Conservation (phyloP, 2,888 invertebrate species). For the Leptinotarsa tumamoca region DNA sequence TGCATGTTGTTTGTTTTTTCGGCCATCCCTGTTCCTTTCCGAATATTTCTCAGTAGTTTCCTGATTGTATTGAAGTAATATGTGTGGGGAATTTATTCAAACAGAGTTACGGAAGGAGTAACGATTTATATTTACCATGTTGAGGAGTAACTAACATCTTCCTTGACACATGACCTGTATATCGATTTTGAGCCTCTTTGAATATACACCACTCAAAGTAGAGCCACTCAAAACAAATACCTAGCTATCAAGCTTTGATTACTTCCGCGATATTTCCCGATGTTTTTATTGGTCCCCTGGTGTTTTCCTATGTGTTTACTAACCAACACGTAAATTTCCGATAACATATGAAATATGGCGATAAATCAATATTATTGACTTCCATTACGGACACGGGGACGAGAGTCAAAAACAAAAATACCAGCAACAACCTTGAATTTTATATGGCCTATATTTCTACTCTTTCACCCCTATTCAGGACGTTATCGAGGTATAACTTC, state of each 20-base stretch:
- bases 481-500: not conserved
- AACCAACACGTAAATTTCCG: not conserved
- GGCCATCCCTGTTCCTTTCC: no score
- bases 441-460: conserved; percentile 5
- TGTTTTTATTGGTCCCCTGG: not conserved
- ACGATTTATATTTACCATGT: no score
- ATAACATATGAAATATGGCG: not conserved
- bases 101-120: no score
- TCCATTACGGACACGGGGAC: not conserved
- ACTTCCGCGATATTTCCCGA: not conserved
- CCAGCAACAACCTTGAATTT: not conserved
- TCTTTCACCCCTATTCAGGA: not conserved
- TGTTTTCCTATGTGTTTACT: not conserved
- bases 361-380: not conserved
- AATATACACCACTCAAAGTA: no score
- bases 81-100: no score
- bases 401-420: not conserved
- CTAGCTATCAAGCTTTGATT: not conserved
- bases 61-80: no score
- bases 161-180: no score
- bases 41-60: no score
- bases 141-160: no score
- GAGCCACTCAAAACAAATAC: no score
- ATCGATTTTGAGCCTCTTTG: no score
- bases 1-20: no score